Evolutionary conservation across 2,113 vertebrate species (phyloP), one percentile per base, ranked within the genome.

Genomic region (Delphinus delphis): DNA sequence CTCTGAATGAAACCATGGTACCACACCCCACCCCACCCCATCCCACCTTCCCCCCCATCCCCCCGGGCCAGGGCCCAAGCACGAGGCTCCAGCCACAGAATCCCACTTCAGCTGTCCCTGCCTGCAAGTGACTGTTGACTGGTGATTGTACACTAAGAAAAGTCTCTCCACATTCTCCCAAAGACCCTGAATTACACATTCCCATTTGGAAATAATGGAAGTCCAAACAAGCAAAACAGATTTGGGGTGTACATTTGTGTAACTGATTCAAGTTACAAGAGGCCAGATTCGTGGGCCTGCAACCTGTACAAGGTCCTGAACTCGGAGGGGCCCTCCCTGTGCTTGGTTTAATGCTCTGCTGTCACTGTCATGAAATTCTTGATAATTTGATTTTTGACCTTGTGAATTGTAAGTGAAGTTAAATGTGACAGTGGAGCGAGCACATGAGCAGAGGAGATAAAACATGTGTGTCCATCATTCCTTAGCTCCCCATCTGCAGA

Each of bases 351-450:
- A 68, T 9, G 44, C 41, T 28, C 81, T 68, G 47, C 12, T 60
- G 47, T 60, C 26, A 38, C 25, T 8, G 2, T 26, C n/a, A 13
- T 33, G 41, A 63, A 63, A 88, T 47, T n/a, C 68, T 68, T 33
- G 62, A 47, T 83, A 18, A 53, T 88, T 83, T 88, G 26, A 74
- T n/a, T 88, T 93, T 41, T 41, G 50, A 76, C 92, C 50, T 76
- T 44, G 44, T 31, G 74, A 55, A 50, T 55, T 80, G 11, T 79
- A n/a, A 15, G 60, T 33, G 55, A 53, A 33, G 25, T n/a, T 8
- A 44, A 8, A 14, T 20, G 28, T 4, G 28, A 86, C 20, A 4
- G 26, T 15, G 60, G 47, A 44, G 38, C 7, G 0, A 23, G 55
- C 38, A 2, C 36, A 8, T 17, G 53, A 65, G 33, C 53, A 79